Evolutionary conservation across 2,797 vertebrate genomes (phyloP).

Genomic region (Sternotherus odoratus): DNA sequence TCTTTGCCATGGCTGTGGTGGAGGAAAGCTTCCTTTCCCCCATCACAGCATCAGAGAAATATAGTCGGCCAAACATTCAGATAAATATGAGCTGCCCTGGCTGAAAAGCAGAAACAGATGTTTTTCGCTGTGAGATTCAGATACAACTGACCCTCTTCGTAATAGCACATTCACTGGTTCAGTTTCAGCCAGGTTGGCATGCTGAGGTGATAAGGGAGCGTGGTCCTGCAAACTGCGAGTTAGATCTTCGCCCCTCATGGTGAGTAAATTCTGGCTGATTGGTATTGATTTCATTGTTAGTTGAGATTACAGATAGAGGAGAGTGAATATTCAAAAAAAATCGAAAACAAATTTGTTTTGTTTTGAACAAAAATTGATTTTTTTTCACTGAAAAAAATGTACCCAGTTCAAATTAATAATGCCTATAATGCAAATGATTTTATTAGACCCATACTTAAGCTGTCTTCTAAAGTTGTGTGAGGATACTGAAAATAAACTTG

Average conservation of each 20-base stretch:
- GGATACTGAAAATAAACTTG: conserved; percentile 40
- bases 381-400: neutral
- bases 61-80: conserved; percentile 22
- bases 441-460: conserved; percentile 63
- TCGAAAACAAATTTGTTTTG: neutral
- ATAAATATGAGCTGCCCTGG: conserved; percentile 41
- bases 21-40: conserved; percentile 19
- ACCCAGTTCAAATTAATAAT: neutral
- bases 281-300: conserved; percentile 36
- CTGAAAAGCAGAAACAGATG: conserved; percentile 20
- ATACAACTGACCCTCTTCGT: neutral
- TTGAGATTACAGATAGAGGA: conserved; percentile 39
- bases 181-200: conserved; percentile 31
- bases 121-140: conserved; percentile 38
- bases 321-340: neutral
- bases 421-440: conserved; percentile 51
- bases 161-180: conserved; percentile 12
- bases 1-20: rapidly evolving
- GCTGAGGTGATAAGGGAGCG: conserved; percentile 27
- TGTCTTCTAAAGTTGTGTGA: conserved; percentile 24
- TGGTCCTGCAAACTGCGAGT: conserved; percentile 67
- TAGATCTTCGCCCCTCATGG: conserved; percentile 47
- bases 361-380: neutral
- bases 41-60: conserved; percentile 1
- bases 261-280: conserved; percentile 22